Evolutionary conservation across 2,797 vertebrate species (phyloP).

Genomic region (Leptoclinus maculatus): DNA sequence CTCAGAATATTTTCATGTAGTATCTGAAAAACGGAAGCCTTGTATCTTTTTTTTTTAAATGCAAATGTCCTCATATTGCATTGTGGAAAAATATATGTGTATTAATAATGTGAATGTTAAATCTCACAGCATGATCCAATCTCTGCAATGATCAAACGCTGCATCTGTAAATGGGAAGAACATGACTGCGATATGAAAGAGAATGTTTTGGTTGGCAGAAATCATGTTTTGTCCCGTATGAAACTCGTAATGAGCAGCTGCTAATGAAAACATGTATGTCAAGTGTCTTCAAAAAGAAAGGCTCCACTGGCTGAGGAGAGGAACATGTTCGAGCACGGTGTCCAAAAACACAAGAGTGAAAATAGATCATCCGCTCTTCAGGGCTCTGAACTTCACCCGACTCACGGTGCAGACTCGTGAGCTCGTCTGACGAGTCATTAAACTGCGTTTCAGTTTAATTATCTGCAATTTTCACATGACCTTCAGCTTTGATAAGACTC

Average conservation of each 20-base stretch:
- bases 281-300: constrained; percentile 5
- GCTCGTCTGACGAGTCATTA: too few relatives aligned
- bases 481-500: not conserved
- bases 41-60: not conserved
- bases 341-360: constrained; percentile 39
- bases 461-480: not conserved
- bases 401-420: too few relatives aligned
- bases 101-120: not conserved
- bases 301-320: not conserved
- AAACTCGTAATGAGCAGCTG: not conserved
- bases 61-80: not conserved
- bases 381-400: constrained; percentile 15
- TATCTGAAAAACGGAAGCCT: not conserved
- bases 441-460: too few relatives aligned
- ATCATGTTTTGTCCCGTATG: not conserved
- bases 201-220: not conserved
- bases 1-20: not conserved
- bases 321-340: constrained; percentile 28
- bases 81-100: not conserved
- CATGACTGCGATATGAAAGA: not conserved
- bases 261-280: constrained; percentile 51
- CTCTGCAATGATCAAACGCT: not conserved
- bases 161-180: not conserved
- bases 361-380: constrained; percentile 4
- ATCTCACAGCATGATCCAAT: not conserved